phyloP scores from a whole-genome alignment of 2,888 invertebrate species.

The Chymomyza procnemis region DNA sequence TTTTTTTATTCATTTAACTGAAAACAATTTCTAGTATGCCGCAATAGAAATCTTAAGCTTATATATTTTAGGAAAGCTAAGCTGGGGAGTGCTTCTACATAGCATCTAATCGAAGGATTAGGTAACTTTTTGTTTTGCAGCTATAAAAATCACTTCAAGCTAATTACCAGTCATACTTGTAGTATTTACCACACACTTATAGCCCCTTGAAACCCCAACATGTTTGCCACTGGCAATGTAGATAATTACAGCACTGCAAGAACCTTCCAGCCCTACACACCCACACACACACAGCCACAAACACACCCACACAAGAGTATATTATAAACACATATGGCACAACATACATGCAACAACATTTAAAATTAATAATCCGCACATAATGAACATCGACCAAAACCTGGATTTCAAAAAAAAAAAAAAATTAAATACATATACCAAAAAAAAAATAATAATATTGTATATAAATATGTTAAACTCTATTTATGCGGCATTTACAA shows the following conservation, averaged over 20 bases:
- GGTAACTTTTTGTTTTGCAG: too few species aligned
- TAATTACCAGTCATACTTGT: too few species aligned
- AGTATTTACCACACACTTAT: not conserved
- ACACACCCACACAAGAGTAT: not conserved
- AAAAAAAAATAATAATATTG: not conserved
- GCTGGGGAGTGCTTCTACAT: too few species aligned
- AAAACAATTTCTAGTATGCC: too few species aligned
- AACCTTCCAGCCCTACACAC: not conserved
- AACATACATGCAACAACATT: conserved; percentile 35
- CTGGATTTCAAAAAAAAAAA: not conserved
- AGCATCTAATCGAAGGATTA: too few species aligned
- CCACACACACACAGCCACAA: not conserved
- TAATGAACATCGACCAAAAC: conserved; percentile 25
- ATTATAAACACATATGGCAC: not conserved
- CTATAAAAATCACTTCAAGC: too few species aligned
- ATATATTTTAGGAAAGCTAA: too few species aligned
- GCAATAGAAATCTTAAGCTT: too few species aligned
- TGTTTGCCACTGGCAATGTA: not conserved
- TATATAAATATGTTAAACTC: not conserved
- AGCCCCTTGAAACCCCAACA: too few species aligned
- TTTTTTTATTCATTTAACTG: too few species aligned
- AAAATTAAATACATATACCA: not conserved
- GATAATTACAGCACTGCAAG: not conserved
- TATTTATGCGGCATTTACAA: not conserved
- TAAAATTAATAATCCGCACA: conserved; percentile 62